Base-by-base conservation (phyloP, 2,113 vertebrate species). In the Grantiella picta region DNA sequence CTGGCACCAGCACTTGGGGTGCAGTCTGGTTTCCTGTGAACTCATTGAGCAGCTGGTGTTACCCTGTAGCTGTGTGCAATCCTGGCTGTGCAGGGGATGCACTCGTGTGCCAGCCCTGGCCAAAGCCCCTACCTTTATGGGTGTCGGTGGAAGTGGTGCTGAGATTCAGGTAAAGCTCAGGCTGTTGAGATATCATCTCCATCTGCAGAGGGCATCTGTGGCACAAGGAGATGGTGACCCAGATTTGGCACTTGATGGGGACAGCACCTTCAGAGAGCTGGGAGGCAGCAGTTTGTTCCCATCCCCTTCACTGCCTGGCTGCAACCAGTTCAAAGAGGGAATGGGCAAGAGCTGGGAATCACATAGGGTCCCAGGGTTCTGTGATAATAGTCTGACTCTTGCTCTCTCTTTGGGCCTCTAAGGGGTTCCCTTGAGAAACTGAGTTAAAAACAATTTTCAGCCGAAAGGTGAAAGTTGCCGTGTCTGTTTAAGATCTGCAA, bases 241-340 rank as follows among this genome's bases (percentile, higher is more conserved):
- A n/a, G 53, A 38, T 73, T 20, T 56, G 14, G 33, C 31, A 17
- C 36, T 15, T 2, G 4, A 17, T 65, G 63, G 57, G 20, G 36
- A 76, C 1, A 6, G 44, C 2, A 4, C 45, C 15, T 24, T 54
- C 35, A 31, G 40, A 28, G 63, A 36, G 11, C 21, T 29, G 73
- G 35, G 45, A 77, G 40, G 57, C 64, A 38, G 3, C 28, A 15
- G 0, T 11, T 31, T 1, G 0, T 47, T 57, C 23, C 29, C 22
- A 33, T n/a, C 20, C 38, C 15, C 17, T 66, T 60, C 3, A 3
- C 25, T 47, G 22, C 57, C 45, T 80, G 61, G 63, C 23, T 70
- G 50, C 12, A n/a, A 65, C 38, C 60, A 27, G 27, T 45, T 64
- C 6, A 0, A 12, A 64, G 22, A 44, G 24, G 40, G 38, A 45